Evolutionary conservation across 2,797 vertebrate species (phyloP).

Genomic region (Alcedo quadribrachys): DNA sequence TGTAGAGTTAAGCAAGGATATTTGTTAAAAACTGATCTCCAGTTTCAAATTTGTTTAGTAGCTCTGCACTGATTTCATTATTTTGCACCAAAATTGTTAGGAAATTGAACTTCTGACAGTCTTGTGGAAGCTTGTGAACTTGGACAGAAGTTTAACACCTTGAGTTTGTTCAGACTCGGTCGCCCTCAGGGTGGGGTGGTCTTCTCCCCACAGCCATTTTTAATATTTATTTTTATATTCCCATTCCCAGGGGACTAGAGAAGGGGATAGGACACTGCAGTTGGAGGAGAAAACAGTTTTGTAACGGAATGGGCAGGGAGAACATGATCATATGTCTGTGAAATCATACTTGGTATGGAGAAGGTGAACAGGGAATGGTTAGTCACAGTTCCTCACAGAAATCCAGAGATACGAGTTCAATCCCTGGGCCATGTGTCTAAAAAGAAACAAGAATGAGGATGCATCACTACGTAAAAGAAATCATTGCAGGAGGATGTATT

Average conservation of each 20-base stretch:
- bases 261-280: background rate
- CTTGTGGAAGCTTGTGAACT: background rate
- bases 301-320: background rate
- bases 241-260: background rate
- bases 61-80: background rate
- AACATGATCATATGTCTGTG: background rate
- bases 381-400: background rate
- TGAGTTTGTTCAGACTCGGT: background rate
- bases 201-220: background rate
- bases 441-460: slow-evolving; percentile 2
- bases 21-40: background rate
- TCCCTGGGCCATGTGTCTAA: background rate
- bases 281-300: background rate
- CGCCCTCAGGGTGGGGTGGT: background rate
- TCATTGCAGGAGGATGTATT: background rate
- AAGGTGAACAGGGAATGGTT: background rate
- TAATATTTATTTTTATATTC: background rate
- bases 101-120: background rate
- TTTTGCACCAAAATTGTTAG: background rate
- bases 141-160: background rate
- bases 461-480: background rate
- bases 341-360: background rate
- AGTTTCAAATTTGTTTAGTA: background rate
- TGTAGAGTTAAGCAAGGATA: background rate
- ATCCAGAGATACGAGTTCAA: background rate